Evolutionary conservation across 2,797 vertebrate species (phyloP), one percentile per base, ranked within the genome.

Genomic region (Moxostoma hubbsi): DNA sequence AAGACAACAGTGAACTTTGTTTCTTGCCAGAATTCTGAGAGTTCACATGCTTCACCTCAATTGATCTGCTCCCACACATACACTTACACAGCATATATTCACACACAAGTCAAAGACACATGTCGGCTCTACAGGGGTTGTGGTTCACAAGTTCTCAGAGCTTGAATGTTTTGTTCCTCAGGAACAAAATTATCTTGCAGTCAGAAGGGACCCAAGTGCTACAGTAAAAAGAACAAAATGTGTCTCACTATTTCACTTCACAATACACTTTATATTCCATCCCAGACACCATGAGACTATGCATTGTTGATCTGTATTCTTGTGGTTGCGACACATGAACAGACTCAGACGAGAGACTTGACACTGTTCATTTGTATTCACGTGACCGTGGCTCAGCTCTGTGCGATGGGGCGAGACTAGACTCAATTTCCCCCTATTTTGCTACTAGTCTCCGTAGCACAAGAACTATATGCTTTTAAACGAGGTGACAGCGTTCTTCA

Each of bases 321-420:
- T 58, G 54, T 45, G 73, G 58, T 77, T 77, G 49, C 24, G n/a
- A 79, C 57, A 70, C 58, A 53, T 51, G n/a, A 55, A 62, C 49
- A 43, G 75, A 55, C 70, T 71, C 75, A 70, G 53, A 65, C 64
- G 59, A 50, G 65, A 66, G 67, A 76, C 68, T 69, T 71, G 76
- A 73, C 66, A 74, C 75, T 70, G 81, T 83, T 82, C 75, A 86
- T 84, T 84, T 82, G 81, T 86, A 86, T 86, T 86, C 79, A 75
- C 72, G 50, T 79, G 81, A 82, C 75, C 11, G 13, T 13, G 64
- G 75, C 75, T 69, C 78, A 57, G 24, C 36, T 36, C 36, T 36
- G 36, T 36, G 36, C 36, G 36, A 36, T 36, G 36, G 36, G 4
- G 36, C 36, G 36, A 36, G 36, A 36, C 36, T 4, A 36, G 36